Conservation (phyloP, 2,797 vertebrate species). For the Acomys russatus region DNA sequence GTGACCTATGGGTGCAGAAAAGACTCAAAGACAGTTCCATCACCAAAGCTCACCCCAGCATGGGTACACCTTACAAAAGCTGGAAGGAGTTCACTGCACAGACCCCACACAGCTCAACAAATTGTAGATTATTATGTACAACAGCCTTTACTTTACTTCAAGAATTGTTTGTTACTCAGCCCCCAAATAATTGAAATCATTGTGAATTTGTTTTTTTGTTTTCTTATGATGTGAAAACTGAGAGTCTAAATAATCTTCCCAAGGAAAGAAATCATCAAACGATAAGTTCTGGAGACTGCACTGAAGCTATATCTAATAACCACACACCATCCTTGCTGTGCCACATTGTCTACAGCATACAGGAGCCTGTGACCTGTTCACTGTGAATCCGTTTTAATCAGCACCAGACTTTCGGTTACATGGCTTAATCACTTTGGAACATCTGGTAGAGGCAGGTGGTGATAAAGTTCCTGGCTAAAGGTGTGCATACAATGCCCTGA, state of each 20-base stretch:
- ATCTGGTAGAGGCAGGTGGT: background rate
- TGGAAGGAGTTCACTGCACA: background rate
- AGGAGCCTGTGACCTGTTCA: background rate
- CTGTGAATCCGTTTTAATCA: background rate
- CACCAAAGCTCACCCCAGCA: background rate
- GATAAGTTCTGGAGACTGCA: background rate
- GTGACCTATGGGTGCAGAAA: background rate
- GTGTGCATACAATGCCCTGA: background rate
- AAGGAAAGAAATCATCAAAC: background rate
- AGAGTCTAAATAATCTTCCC: background rate
- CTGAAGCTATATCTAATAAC: background rate
- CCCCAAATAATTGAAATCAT: background rate
- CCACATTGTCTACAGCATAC: background rate
- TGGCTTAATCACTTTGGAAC: background rate
- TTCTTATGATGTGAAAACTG: conserved; percentile 37
- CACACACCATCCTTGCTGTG: background rate
- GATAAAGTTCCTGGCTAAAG: conserved; percentile 7
- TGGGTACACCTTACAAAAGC: background rate
- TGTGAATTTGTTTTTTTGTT: background rate
- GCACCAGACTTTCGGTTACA: background rate
- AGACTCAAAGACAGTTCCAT: background rate
- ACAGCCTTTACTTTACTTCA: background rate
- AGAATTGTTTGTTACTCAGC: conserved; percentile 9
- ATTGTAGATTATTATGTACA: background rate
- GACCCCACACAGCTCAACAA: background rate